These are phyloP conservation scores for Montifringilla adamsi DNA, from an alignment of 2,113 vertebrate species.

Conservation along the genomic window DNA sequence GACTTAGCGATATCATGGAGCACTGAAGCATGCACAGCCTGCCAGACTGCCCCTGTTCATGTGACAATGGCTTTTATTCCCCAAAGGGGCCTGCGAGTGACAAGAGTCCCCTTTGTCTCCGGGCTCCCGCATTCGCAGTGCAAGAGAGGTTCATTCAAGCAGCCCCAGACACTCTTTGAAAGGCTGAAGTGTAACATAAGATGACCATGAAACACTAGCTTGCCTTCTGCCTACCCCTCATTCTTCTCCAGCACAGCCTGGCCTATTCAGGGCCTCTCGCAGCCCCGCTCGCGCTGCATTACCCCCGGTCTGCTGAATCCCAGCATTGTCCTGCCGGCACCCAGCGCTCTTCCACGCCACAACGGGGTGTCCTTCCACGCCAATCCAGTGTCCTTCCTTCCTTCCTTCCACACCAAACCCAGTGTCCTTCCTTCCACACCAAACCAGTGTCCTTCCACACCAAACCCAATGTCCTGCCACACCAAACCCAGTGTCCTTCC, in stretches of 20 bases:
- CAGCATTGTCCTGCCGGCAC: constrained; percentile 27
- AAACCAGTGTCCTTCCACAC: too few species aligned
- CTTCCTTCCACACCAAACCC: too few species aligned
- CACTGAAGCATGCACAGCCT: constrained; percentile 77
- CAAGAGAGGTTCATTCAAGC: constrained; percentile 71
- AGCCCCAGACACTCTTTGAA: constrained; percentile 78
- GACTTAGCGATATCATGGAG: constrained; percentile 68
- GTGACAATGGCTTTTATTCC: constrained; percentile 77
- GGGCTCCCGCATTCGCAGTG: constrained; percentile 56
- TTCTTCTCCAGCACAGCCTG: constrained; percentile 60
- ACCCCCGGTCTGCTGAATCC: constrained; percentile 58
- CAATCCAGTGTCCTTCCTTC: too few species aligned
- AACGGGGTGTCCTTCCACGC: background rate
- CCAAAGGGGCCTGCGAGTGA: constrained; percentile 71
- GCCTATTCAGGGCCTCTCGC: constrained; percentile 59
- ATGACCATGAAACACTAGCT: constrained; percentile 69
- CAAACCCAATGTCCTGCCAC: too few species aligned
- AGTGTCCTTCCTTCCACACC: too few species aligned
- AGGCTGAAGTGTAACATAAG: constrained; percentile 77
- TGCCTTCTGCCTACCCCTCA: constrained; percentile 69
- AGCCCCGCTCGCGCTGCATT: constrained; percentile 34
- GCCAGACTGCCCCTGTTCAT: constrained; percentile 74
- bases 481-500: too few species aligned
- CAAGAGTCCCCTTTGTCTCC: constrained; percentile 79
- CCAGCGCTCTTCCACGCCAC: background rate